Base-by-base conservation (phyloP, 2,797 vertebrate genomes). In the Ammospiza maritima region DNA sequence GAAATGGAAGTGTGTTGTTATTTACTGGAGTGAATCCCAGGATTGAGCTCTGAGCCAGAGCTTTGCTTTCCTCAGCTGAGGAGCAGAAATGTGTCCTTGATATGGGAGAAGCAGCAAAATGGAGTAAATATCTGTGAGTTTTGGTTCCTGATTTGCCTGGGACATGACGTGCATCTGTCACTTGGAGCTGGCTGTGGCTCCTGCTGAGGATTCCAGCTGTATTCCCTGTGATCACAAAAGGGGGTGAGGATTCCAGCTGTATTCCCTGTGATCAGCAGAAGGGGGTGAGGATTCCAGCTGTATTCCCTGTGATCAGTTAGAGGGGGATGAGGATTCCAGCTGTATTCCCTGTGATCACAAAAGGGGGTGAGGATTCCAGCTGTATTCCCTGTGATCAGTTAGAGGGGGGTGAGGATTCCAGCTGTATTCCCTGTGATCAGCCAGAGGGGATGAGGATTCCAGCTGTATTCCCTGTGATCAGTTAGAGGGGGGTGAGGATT, bases 101-200 rank as follows among this genome's bases (percentile, higher is more conserved):
- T 58, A 38, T 26, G 67, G 47, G n/a, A 71, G 32, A 50, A 34
- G 13, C 34, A 32, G 23, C 10, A 38, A 47, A 70, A 70, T 5
- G 47, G 42, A 67, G 38, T 56, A 14, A 42, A 38, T 61, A 11
- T 23, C 76, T 72, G 13, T 51, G n/a, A 84, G 48, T 67, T 86
- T 73, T 48, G 53, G 42, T 90, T 96, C 81, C 71, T 38, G 18
- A 6, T 89, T 93, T 75, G 61, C 42, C 61, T 42, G 19, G 16
- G 61, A 12, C 4, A 1, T 1, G 23, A 32, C 0, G 0, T 36
- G 3, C 8, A 3, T 54, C 70, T 1, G 10, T 70, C 48, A 2
- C n/a, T 72, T 7, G 8, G 21, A 61, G 81, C 85, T 67, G 70
- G 4, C 48, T 45, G 1, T 23, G 42, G 56, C 44, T 79, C 14